Percentiles rank a stretch among this genome's conserved stretches.
Conservation (phyloP, 1,140 invertebrate species). For the Calycopis cecrops region DNA sequence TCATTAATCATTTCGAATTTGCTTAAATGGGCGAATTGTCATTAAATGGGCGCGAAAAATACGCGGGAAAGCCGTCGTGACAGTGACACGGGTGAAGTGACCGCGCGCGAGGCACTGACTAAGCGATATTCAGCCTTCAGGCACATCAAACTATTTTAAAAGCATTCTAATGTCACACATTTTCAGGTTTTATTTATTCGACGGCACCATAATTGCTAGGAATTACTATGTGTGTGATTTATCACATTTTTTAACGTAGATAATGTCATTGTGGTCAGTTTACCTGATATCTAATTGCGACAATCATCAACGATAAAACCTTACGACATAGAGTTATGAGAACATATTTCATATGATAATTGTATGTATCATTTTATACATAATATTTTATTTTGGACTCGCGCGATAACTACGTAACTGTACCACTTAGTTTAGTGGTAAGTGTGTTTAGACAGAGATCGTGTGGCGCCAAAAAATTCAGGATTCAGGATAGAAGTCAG, state of each 20-base stretch:
- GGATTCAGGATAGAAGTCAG: too few species aligned
- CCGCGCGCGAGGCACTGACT: conserved; percentile 47
- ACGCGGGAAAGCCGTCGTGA: conserved; percentile 42
- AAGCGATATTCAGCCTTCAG: conserved; percentile 29
- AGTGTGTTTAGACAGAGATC: too few species aligned
- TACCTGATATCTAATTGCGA: neutral
- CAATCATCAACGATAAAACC: too few species aligned
- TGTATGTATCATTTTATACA: too few species aligned
- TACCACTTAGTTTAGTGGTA: too few species aligned
- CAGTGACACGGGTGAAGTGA: conserved; percentile 37
- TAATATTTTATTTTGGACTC: too few species aligned
- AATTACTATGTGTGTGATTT: neutral
- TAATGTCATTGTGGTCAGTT: neutral
- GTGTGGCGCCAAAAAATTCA: too few species aligned
- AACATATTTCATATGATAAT: too few species aligned
- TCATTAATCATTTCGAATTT: conserved; percentile 2
- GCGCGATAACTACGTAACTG: too few species aligned
- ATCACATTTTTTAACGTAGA: neutral
- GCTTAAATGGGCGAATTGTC: neutral
- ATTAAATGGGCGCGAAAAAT: conserved; percentile 17
- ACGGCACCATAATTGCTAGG: neutral
- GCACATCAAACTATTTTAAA: neutral
- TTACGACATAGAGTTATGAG: too few species aligned
- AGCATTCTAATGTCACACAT: neutral
- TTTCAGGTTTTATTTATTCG: neutral